Conservation (phyloP, 2,888 invertebrate species). For the Salpingus planirostris region DNA sequence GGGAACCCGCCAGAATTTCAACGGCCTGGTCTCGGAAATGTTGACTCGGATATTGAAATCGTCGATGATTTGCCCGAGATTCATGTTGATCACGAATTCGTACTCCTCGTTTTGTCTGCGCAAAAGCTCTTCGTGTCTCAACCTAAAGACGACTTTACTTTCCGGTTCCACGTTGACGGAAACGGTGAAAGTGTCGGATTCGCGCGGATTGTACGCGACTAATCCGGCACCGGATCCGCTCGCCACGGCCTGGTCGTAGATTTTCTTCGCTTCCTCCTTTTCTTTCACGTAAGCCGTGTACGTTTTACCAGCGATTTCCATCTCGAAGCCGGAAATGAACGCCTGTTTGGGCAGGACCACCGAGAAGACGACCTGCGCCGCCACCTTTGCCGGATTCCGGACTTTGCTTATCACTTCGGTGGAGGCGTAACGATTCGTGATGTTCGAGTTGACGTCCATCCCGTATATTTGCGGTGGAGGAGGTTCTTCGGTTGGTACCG, state of each 20-base stretch:
- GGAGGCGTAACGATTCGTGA: conserved; percentile 56
- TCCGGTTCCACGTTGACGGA: conserved; percentile 57
- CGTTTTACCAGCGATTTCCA: conserved; percentile 55
- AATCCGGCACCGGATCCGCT: conserved; percentile 53
- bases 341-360: conserved; percentile 61
- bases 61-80: conserved; percentile 58
- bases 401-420: conserved; percentile 57
- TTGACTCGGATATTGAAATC: conserved; percentile 51
- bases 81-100: conserved; percentile 59
- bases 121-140: conserved; percentile 66
- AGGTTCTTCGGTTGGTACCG: too few species aligned
- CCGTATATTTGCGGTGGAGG: conserved; percentile 46
- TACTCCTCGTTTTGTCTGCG: conserved; percentile 55
- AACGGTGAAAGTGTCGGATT: conserved; percentile 62
- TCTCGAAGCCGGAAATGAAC: conserved; percentile 59
- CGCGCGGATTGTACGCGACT: conserved; percentile 54
- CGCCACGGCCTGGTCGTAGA: conserved; percentile 46
- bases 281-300: conserved; percentile 58
- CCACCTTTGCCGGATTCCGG: conserved; percentile 49
- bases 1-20: conserved; percentile 53
- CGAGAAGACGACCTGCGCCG: conserved; percentile 57
- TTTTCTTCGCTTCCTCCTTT: conserved; percentile 52
- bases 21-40: conserved; percentile 54
- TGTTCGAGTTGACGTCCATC: conserved; percentile 53
- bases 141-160: conserved; percentile 55